Base-by-base conservation (phyloP, 2,888 invertebrate species). In the Caenorhabditis afra region DNA sequence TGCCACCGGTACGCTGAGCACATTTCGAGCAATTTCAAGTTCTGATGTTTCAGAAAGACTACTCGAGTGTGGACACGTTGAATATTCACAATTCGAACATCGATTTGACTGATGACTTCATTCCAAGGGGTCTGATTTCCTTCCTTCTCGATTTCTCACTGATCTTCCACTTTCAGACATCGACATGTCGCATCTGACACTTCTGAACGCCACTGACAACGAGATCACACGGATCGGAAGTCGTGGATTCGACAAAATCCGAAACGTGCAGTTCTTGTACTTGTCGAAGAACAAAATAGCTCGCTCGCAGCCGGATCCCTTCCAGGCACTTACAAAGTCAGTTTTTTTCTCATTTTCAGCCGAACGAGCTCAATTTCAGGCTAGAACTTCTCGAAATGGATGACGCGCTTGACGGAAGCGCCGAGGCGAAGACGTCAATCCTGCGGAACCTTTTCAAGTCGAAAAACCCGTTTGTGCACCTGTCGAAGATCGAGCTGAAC, bases 211-310 rank as follows among this genome's bases (percentile, higher is more conserved):
- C 14, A 76, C 82, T 8, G 74, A 75, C 53, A 83, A 86, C 41
- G 64, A 68, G 22, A 83, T 86, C 23, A 53, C 67, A n/a, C 35
- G 79, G 23, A 76, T 86, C 35, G 81, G 81, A 53, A 71, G 76
- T 10, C 79, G 84, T 16, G 84, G 84, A 55, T 81, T 86, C 52
- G 73, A 81, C 11, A 85, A 84, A 10, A 66, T 70, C 14, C 64
- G 74, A 11, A 74, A 81, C 29, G 81, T 86, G 10, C 79, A 86
- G 39, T 82, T 73, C 50, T 53, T 86, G 41, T 81, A 86, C 53
- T 49, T 86, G 52, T 53, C 71, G 1, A 39, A 78, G 18, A 86
- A 86, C 66, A 44, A 73, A 29, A 82, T 85, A 37, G 14, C 52
- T 2, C 70, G 74, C 22, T 39, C 65, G 3, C 79, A 70, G 35